Base-by-base conservation (phyloP, 2,113 vertebrate genomes). In the Chauna torquata region DNA sequence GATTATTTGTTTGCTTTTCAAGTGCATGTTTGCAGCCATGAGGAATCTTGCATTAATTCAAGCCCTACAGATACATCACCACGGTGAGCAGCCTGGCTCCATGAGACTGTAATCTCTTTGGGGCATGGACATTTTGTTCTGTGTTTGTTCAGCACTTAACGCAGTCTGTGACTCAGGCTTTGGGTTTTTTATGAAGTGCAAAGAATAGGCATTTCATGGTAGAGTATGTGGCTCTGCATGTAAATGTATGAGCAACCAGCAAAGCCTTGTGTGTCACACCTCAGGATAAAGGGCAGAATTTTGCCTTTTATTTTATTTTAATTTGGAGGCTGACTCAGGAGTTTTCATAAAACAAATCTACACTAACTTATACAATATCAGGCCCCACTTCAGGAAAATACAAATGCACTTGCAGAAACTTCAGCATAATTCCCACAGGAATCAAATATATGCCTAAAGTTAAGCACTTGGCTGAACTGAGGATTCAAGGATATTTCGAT, bases 401-500 rank as follows among this genome's bases (percentile, higher is more conserved):
- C 16, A 68, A 79, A 90, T 9, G 64, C 61, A 12, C 47, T 54
- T n/a, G 10, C 52, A 86, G 71, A 59, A 88, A 76, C 45, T 61
- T 82, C 71, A 92, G 79, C 57, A 2, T 55, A 58, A 30, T 18
- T 80, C 71, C 61, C 74, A 7, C 9, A 32, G 77, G 72, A 76
- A 30, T 27, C 78, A 69, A 79, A 76, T 6, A 25, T 49, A 7
- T 12, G 14, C 47, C 61, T 50, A 2, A 88, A 84, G 81, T 68
- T 78, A 82, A 75, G 44, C 69, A 38, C 81, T 70, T 58, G 82
- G 65, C 82, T 87, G 55, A 90, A 64, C 9, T 16, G 69, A 70
- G 86, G 81, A 69, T 88, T 81, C 78, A 77, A 89, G 66, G 81
- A 88, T 55, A 45, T 93, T 87, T 79, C 87, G 54, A 27, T 70